Evolutionary conservation across 2,888 invertebrate species (phyloP).

Genomic region (Eupithecia insigniata): DNA sequence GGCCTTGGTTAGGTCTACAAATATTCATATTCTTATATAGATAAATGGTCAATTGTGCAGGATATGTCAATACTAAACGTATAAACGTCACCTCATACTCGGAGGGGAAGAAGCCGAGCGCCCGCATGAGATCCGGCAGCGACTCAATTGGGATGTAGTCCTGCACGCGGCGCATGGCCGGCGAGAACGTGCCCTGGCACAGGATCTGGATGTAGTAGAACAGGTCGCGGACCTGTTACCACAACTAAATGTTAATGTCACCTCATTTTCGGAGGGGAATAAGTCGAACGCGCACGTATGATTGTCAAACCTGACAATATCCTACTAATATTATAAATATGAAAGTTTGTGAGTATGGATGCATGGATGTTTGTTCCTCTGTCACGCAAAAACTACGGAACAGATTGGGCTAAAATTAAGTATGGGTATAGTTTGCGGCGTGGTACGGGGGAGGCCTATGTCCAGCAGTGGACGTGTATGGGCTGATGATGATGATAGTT

Average conservation of each 20-base stretch:
- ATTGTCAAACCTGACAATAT: constrained; percentile 55
- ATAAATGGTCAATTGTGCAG: constrained; percentile 61
- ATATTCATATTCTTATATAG: too few species aligned
- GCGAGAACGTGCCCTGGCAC: constrained; percentile 88
- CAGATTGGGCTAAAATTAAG: too few species aligned
- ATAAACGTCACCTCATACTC: constrained; percentile 86
- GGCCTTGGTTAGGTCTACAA: neutral
- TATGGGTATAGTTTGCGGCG: too few species aligned
- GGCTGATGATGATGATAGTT: too few species aligned
- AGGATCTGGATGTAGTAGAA: constrained; percentile 91
- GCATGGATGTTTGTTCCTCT: too few species aligned
- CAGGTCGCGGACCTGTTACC: constrained; percentile 76
- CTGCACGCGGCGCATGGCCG: constrained; percentile 84
- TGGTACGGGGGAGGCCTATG: too few species aligned
- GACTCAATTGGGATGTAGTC: constrained; percentile 86
- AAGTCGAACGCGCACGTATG: constrained; percentile 89
- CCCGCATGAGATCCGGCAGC: constrained; percentile 89
- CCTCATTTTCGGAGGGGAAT: constrained; percentile 90
- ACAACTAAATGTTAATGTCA: constrained; percentile 48
- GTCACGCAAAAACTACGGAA: too few species aligned
- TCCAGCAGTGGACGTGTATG: too few species aligned
- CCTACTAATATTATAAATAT: too few species aligned
- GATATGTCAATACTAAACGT: constrained; percentile 67
- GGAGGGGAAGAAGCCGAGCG: constrained; percentile 89
- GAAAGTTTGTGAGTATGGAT: too few species aligned